Conservation (phyloP, 1,140 invertebrate genomes). For the Agrilus planipennis region DNA sequence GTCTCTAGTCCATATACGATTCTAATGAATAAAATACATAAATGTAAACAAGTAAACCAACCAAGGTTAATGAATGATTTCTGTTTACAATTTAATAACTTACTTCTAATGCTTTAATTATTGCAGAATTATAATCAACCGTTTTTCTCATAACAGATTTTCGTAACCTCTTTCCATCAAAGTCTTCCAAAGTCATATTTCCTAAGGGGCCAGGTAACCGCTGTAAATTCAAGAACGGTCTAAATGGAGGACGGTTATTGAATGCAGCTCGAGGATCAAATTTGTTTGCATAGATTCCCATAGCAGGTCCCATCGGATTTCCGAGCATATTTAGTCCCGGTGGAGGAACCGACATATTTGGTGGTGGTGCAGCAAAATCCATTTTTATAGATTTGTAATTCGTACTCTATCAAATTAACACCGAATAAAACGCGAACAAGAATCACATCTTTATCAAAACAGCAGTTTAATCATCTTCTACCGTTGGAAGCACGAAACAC, state of each 20-base stretch:
- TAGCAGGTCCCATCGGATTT: conserved; percentile 8
- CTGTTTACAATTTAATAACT: conserved; percentile 2
- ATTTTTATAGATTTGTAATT: conserved; percentile 15
- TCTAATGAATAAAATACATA: conserved; percentile 41
- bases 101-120: conserved; percentile 80
- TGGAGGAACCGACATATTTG: conserved; percentile 17
- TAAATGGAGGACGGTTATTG: conserved; percentile 30
- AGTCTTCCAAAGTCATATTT: conserved; percentile 68
- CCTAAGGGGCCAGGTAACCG: conserved; percentile 41
- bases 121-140: conserved; percentile 95
- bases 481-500: conserved; percentile 4
- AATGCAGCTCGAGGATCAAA: conserved; percentile 17
- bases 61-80: background rate
- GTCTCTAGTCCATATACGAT: conserved; percentile 88
- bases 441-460: too few species aligned
- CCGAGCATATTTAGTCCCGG: conserved; percentile 9
- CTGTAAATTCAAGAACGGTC: conserved; percentile 42
- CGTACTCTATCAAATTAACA: background rate
- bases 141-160: conserved; percentile 97
- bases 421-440: conserved; percentile 7
- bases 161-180: conserved; percentile 88
- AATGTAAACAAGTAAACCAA: background rate
- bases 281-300: conserved; percentile 10
- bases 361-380: conserved; percentile 30
- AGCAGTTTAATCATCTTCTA: too few species aligned